Base-by-base conservation (phyloP, 2,113 vertebrate species). In the Chaenocephalus aceratus region DNA sequence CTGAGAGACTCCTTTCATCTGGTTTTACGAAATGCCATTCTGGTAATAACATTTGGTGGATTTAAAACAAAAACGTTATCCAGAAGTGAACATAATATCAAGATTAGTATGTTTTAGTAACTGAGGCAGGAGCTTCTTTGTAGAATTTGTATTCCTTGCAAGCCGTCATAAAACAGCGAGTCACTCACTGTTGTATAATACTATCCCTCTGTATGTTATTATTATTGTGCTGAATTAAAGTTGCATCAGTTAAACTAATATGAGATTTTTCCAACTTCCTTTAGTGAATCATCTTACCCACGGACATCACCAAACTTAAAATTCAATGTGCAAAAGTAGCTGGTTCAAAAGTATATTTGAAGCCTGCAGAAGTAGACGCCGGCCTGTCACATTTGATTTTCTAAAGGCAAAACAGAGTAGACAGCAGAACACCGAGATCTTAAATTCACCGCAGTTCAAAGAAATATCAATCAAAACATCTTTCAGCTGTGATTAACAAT, bases 1-100 rank as follows among this genome's bases (percentile, higher is more conserved):
- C 48, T 12, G 65, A 56, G 30, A 62, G 57, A 44, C 9, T 58
- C 7, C 15, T 66, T 48, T 68, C 11, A 16, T 21, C 56, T 41
- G 26, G 16, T 64, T 67, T 68, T 5, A 44, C 18, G 23, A 64
- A 49, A 60, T 46, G 8, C 15, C 52, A 23, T 26, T 52, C 14
- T 56, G 48, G 6, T 48, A 3, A 45, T n/a, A 59, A 56, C 53
- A 49, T 77, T 74, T 74, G 36, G 15, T 7, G 12, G 36, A 74
- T 74, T 79, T 75, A 14, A 80, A 69, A 77, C 60, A 79, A 76
- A 79, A 51, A 30, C 57, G 74, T 18, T 13, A 76, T 75, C 51
- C 60, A 71, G 72, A 57, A 58, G 44, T 45, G 68, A 72, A 63
- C 44, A 44, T 72, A 10, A 54, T 48, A 26, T 71, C 44, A 21